Evolutionary conservation across 1,140 invertebrate genomes (phyloP).

Genomic region (Tigriopus japonicus): DNA sequence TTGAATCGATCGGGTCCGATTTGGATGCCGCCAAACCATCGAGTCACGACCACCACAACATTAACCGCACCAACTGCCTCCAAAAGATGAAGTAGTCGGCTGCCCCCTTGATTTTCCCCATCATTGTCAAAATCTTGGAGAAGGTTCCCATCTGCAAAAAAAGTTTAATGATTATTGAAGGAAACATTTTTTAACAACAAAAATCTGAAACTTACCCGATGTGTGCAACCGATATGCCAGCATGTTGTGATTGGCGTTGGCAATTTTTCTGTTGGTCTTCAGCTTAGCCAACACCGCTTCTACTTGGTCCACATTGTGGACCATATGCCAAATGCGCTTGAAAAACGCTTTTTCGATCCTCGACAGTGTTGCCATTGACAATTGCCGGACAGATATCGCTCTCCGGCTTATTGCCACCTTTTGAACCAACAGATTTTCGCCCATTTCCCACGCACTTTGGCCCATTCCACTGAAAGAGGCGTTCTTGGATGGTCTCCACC

Average conservation of each 20-base stretch:
- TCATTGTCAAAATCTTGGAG: conserved; percentile 62
- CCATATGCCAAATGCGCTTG: conserved; percentile 49
- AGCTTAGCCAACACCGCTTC: conserved; percentile 32
- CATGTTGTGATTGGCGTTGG: conserved; percentile 62
- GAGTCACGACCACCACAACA: background rate
- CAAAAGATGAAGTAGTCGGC: conserved; percentile 53
- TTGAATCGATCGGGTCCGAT: conserved; percentile 65
- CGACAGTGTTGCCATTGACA: conserved; percentile 43
- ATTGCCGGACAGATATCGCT: conserved; percentile 19
- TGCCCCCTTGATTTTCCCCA: conserved; percentile 61
- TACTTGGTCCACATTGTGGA: conserved; percentile 40
- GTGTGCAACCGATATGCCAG: conserved; percentile 43
- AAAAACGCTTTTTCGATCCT: conserved; percentile 57
- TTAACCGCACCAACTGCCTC: conserved; percentile 26
- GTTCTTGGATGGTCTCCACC: conserved; percentile 49
- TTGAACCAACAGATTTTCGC: background rate
- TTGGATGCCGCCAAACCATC: conserved; percentile 73
- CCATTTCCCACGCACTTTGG: background rate
- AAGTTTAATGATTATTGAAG: too few relatives aligned
- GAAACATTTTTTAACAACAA: too few relatives aligned
- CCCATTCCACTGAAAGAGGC: conserved; percentile 24
- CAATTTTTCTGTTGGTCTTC: conserved; percentile 52
- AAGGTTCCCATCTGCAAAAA: conserved; percentile 16
- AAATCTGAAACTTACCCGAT: background rate
- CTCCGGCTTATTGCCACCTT: background rate